A percentile compares a stretch with the other conserved stretches of the same genome.
Evolutionary conservation across 2,888 invertebrate species (phyloP).

Genomic region (Ditula angustiorana): DNA sequence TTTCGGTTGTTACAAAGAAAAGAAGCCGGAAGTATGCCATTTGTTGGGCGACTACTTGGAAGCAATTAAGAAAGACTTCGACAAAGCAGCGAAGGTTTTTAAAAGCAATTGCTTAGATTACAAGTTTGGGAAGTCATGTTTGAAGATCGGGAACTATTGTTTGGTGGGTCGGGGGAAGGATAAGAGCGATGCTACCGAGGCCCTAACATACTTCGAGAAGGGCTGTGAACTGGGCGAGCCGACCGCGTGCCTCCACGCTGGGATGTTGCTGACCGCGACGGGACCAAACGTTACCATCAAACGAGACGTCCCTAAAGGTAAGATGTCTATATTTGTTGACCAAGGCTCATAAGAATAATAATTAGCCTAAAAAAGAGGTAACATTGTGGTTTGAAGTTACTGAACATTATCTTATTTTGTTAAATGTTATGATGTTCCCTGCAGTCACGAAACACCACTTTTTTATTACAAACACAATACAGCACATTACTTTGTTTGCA

Average conservation of each 20-base stretch:
- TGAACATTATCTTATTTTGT: too few species aligned
- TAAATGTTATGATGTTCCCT: too few species aligned
- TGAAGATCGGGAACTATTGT: constrained; percentile 92
- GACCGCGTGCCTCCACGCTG: constrained; percentile 91
- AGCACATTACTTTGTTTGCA: too few species aligned
- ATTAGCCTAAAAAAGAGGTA: too few species aligned
- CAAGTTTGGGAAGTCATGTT: constrained; percentile 94
- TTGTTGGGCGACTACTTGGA: constrained; percentile 96
- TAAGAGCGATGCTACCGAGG: constrained; percentile 86
- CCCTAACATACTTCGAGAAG: constrained; percentile 90
- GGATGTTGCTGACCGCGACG: constrained; percentile 88
- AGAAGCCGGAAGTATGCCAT: constrained; percentile 92
- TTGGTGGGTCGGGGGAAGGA: constrained; percentile 86
- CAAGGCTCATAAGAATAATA: neutral
- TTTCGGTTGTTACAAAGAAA: constrained; percentile 94
- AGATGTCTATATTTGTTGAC: neutral
- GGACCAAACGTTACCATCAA: constrained; percentile 82
- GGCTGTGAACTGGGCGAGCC: constrained; percentile 91
- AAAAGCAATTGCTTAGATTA: constrained; percentile 95
- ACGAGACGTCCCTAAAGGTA: constrained; percentile 86
- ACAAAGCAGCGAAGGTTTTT: constrained; percentile 92
- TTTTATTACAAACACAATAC: too few species aligned
- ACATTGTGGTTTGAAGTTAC: too few species aligned
- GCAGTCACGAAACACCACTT: too few species aligned
- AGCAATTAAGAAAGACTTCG: constrained; percentile 92